A percentile compares a stretch with the other conserved stretches of the same genome.
Conservation (phyloP, 2,113 vertebrate species). For the Lamprotornis superbus region DNA sequence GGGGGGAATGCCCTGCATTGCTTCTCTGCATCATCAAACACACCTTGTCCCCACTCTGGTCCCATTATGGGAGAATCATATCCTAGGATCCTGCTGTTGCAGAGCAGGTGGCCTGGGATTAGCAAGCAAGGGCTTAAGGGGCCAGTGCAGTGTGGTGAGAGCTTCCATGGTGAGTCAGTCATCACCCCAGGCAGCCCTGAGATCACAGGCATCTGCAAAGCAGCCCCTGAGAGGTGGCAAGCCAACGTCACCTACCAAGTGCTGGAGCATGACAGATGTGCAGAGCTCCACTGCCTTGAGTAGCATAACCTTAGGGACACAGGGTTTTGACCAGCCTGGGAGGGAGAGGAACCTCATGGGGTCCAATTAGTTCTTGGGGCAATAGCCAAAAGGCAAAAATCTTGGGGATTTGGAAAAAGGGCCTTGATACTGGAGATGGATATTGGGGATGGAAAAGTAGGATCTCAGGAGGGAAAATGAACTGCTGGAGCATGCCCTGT, state of each 20-base stretch:
- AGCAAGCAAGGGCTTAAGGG: neutral
- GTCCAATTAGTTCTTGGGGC: neutral
- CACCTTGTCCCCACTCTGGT: neutral
- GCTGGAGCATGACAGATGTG: neutral
- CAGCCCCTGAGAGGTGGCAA: neutral
- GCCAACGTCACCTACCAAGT: neutral
- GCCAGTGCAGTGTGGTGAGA: accelerated
- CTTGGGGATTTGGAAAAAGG: neutral
- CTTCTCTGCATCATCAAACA: neutral
- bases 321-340: neutral
- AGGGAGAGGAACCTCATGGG: neutral
- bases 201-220: neutral
- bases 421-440: neutral
- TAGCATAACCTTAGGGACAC: neutral
- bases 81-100: neutral
- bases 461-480: neutral
- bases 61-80: neutral
- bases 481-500: neutral
- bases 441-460: neutral
- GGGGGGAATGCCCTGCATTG: accelerated
- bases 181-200: neutral
- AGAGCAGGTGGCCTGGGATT: neutral
- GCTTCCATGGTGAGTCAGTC: neutral
- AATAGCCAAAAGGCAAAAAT: neutral
- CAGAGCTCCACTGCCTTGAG: neutral